Evolutionary conservation across 2,797 vertebrate species (phyloP).

Genomic region (Gobionotothen gibberifrons): DNA sequence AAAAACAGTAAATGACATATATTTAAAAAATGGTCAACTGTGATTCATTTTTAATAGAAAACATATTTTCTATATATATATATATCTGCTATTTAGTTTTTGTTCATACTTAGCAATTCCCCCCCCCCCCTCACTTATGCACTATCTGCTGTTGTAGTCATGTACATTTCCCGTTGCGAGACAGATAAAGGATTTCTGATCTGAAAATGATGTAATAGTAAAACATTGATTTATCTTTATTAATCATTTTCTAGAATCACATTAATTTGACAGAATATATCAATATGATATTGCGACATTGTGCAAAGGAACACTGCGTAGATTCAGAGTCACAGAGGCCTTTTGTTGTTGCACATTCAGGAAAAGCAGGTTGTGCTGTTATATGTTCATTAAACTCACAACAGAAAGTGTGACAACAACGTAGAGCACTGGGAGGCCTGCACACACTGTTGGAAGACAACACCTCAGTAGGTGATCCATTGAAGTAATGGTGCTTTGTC

Average conservation of each 20-base stretch:
- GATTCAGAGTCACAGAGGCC: not conserved
- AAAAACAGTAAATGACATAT: not conserved
- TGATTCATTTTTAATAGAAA: not conserved
- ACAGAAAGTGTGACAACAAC: constrained; percentile 10
- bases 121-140: too few species aligned
- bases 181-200: too few species aligned
- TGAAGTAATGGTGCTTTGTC: not conserved
- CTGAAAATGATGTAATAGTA: not conserved
- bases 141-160: too few species aligned
- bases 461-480: not conserved
- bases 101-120: too few species aligned
- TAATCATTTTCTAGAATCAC: not conserved
- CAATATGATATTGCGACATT: too few species aligned
- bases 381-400: constrained; percentile 28
- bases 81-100: too few species aligned
- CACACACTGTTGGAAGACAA: constrained; percentile 1
- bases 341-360: constrained; percentile 13
- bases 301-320: too few species aligned
- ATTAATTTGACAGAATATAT: not conserved
- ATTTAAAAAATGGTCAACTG: not conserved
- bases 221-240: not conserved
- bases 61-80: not conserved
- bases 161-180: too few species aligned
- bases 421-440: constrained; percentile 3
- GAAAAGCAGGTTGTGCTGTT: constrained; percentile 37